A percentile compares a stretch with the other conserved stretches of the same genome.
Conservation (phyloP, 2,113 vertebrate species). For the Myrmecobius fasciatus region DNA sequence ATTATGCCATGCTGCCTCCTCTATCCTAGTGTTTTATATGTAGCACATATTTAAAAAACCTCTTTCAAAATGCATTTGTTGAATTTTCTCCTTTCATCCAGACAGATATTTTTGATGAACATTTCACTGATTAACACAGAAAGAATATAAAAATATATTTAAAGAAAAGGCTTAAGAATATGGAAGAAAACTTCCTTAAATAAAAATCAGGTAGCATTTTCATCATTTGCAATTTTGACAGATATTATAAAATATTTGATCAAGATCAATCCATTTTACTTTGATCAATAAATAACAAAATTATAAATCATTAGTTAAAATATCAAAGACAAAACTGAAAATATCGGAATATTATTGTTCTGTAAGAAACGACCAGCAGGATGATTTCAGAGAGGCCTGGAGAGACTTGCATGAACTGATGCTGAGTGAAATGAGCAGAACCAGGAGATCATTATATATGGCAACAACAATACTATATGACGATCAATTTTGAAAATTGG, state of each 20-base stretch:
- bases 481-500: too few species aligned
- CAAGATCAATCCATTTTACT: not conserved
- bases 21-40: not conserved
- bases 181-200: constrained; percentile 27
- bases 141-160: constrained; percentile 18
- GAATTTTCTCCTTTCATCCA: not conserved
- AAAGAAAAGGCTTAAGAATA: constrained; percentile 15
- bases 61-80: not conserved
- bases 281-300: constrained; percentile 14
- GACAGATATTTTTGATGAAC: not conserved
- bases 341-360: too few species aligned
- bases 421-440: too few species aligned
- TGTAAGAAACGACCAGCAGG: too few species aligned
- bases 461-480: too few species aligned
- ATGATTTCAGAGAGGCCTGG: too few species aligned
- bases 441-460: too few species aligned
- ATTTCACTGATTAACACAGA: not conserved
- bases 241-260: not conserved
- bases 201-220: not conserved
- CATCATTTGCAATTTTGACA: not conserved
- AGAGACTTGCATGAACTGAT: too few species aligned
- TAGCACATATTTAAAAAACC: not conserved
- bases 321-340: not conserved
- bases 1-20: not conserved
- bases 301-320: not conserved